Evolutionary conservation across 1,140 invertebrate genomes (phyloP).

Genomic region (Papilio dardanus): DNA sequence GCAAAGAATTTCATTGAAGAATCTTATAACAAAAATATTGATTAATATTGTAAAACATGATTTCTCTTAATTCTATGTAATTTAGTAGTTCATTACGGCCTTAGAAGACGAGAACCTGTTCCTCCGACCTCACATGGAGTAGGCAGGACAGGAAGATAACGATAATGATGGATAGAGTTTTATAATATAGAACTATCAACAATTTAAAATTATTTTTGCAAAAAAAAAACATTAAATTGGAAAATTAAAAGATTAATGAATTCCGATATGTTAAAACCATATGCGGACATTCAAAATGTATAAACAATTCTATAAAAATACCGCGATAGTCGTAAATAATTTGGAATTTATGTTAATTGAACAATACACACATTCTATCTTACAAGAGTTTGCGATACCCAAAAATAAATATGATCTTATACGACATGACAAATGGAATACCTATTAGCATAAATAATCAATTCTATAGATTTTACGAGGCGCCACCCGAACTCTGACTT

Average conservation of each 20-base stretch:
- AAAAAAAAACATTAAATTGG: not conserved
- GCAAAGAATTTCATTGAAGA: not conserved
- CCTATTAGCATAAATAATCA: slow-evolving; percentile 58
- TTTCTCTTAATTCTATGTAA: not conserved
- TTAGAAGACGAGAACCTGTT: not conserved
- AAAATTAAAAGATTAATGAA: not conserved
- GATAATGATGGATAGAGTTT: not conserved
- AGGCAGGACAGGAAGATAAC: not conserved
- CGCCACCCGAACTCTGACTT: slow-evolving; percentile 43
- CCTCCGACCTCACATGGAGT: not conserved
- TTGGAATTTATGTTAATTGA: slow-evolving; percentile 12
- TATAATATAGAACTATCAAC: not conserved
- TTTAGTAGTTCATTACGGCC: not conserved
- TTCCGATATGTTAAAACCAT: not conserved
- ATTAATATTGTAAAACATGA: not conserved
- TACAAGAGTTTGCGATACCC: slow-evolving; percentile 8
- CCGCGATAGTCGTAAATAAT: slow-evolving; percentile 13
- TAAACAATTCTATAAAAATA: not conserved
- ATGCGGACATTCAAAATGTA: not conserved
- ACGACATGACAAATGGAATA: slow-evolving; percentile 27
- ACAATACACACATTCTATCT: not conserved
- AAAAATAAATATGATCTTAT: slow-evolving; percentile 31
- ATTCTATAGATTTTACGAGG: slow-evolving; percentile 51
- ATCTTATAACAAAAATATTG: not conserved
- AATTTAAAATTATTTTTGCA: no score